These are phyloP conservation scores for Chaetodon trifascialis DNA, from an alignment of 2,113 vertebrate genomes.

Conservation along the genomic window DNA sequence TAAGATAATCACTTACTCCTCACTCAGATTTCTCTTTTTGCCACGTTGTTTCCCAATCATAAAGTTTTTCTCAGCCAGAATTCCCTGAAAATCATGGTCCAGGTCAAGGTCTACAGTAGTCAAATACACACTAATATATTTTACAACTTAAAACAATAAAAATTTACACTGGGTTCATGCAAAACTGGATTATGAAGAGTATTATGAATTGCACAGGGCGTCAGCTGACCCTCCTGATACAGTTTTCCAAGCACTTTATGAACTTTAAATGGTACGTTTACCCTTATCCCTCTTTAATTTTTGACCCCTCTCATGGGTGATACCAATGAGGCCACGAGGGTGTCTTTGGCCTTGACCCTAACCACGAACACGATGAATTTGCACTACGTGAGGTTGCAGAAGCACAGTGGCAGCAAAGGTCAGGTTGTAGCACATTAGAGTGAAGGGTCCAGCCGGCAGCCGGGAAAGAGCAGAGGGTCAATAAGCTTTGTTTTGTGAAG, in stretches of 20 bases:
- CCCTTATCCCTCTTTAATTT: not conserved
- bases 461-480: conserved; percentile 14
- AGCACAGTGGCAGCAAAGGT: conserved; percentile 4
- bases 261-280: not conserved
- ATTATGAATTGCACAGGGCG: not conserved
- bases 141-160: not conserved
- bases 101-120: not conserved
- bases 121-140: not conserved
- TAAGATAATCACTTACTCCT: too few species aligned
- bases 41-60: not conserved
- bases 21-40: too few species aligned
- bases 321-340: not conserved
- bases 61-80: not conserved
- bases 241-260: not conserved
- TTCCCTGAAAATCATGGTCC: not conserved
- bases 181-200: not conserved
- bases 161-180: not conserved
- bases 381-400: conserved; percentile 10
- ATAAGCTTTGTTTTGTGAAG: conserved; percentile 2
- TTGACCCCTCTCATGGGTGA: not conserved
- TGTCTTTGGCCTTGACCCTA: conserved; percentile 23
- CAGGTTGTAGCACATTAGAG: conserved; percentile 5
- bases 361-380: conserved; percentile 5
- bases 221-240: not conserved
- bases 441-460: conserved; percentile 32